These are phyloP conservation scores for Clarias batrachus DNA, from an alignment of 2,113 vertebrate species.

Conservation along the genomic window DNA sequence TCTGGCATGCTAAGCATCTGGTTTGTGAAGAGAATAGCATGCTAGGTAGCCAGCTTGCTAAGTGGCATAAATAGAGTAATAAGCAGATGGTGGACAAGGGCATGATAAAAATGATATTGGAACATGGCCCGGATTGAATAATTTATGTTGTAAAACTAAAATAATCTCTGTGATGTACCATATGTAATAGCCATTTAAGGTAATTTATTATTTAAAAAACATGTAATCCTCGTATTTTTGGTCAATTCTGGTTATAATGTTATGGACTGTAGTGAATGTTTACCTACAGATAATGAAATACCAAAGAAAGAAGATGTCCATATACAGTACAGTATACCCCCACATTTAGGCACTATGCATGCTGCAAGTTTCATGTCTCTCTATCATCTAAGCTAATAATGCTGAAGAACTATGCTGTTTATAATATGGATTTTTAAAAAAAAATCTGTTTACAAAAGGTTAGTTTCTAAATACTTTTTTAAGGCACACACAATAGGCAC, in stretches of 20 bases:
- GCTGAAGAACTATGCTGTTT: background rate
- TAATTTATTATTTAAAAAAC: background rate
- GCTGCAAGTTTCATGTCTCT: background rate
- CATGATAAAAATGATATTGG: background rate
- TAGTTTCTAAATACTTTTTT: background rate
- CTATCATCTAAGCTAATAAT: background rate
- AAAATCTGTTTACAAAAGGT: background rate
- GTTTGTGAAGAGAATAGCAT: background rate
- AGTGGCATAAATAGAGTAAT: background rate
- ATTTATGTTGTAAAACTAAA: background rate
- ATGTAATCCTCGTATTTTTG: background rate
- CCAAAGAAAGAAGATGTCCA: background rate
- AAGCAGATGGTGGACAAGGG: background rate
- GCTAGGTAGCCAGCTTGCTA: background rate
- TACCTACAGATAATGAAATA: background rate
- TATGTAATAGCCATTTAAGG: background rate
- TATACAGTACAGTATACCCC: background rate
- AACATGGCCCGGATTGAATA: background rate
- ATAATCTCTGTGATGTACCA: background rate
- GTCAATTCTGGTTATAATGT: background rate
- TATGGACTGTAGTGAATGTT: background rate
- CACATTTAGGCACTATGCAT: background rate
- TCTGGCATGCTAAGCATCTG: slow-evolving; percentile 5
- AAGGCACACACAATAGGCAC: background rate
- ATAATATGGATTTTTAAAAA: background rate